Conservation (phyloP, 2,113 vertebrate genomes). For the Regulus satrapa region DNA sequence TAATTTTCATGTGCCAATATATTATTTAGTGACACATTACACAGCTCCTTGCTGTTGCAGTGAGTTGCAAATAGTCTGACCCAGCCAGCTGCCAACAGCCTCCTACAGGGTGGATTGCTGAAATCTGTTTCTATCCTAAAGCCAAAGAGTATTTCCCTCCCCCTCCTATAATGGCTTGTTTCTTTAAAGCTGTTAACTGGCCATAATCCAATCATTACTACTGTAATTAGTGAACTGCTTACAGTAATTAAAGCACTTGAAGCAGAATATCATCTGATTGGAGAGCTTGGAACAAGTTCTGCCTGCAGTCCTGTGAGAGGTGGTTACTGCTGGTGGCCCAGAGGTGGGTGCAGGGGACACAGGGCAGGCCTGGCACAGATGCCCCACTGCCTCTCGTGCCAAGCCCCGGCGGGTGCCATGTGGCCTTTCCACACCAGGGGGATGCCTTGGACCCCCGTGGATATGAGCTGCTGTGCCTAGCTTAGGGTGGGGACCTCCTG, state of each 20-base stretch:
- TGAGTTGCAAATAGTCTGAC: not conserved
- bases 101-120: not conserved
- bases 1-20: not conserved
- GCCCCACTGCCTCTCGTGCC: not conserved
- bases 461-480: not conserved
- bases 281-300: not conserved
- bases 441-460: not conserved
- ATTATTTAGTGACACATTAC: not conserved
- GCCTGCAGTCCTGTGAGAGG: not conserved
- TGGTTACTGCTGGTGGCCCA: not conserved
- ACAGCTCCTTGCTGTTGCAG: not conserved
- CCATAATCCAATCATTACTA: conserved; percentile 43
- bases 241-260: conserved; percentile 21
- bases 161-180: not conserved
- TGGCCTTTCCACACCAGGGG: not conserved
- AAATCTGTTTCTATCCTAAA: not conserved
- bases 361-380: not conserved
- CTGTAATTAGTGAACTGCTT: conserved; percentile 54
- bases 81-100: not conserved
- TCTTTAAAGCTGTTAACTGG: conserved; percentile 35
- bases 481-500: not conserved
- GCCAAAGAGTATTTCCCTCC: not conserved
- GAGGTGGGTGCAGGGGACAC: not conserved
- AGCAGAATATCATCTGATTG: not conserved
- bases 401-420: fast-evolving